Conservation (phyloP, 37 sponge, comb jelly and placozoan genomes). For the Halisarca cf. caerulea region DNA sequence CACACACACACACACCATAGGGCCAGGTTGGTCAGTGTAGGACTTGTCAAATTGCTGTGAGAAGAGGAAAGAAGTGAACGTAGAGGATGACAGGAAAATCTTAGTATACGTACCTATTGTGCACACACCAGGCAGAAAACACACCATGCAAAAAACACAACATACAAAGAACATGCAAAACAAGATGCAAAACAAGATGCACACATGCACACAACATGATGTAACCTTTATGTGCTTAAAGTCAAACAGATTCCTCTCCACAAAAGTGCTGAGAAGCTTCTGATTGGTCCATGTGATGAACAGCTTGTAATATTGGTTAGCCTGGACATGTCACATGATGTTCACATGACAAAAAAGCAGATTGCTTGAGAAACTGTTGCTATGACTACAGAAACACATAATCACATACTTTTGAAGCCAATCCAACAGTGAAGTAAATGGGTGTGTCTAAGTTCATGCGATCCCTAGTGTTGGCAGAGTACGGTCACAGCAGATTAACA, state of each 20-base stretch:
- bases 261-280: constrained; percentile 93
- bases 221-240: constrained; percentile 98
- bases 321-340: constrained; percentile 42
- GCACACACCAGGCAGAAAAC: too few relatives aligned
- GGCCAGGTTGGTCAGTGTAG: constrained; percentile 91
- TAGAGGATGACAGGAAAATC: too few relatives aligned
- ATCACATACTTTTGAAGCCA: constrained; percentile 84
- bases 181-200: too few relatives aligned
- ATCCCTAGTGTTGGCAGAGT: constrained; percentile 60
- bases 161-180: too few relatives aligned
- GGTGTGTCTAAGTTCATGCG: constrained; percentile 94
- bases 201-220: too few relatives aligned
- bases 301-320: constrained; percentile 97
- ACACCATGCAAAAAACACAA: too few relatives aligned
- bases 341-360: neutral
- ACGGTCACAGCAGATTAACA: too few relatives aligned
- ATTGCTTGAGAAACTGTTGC: neutral
- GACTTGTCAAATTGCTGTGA: constrained; percentile 89
- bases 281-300: constrained; percentile 99
- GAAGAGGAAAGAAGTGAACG: neutral
- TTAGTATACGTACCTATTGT: too few relatives aligned
- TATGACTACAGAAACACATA: neutral
- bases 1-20: constrained; percentile 95
- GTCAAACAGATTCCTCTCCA: constrained; percentile 96
- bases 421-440: constrained; percentile 90